These are phyloP conservation scores for Ctenomys sociabilis DNA, from an alignment of 2,113 vertebrate genomes.

Conservation along the genomic window DNA sequence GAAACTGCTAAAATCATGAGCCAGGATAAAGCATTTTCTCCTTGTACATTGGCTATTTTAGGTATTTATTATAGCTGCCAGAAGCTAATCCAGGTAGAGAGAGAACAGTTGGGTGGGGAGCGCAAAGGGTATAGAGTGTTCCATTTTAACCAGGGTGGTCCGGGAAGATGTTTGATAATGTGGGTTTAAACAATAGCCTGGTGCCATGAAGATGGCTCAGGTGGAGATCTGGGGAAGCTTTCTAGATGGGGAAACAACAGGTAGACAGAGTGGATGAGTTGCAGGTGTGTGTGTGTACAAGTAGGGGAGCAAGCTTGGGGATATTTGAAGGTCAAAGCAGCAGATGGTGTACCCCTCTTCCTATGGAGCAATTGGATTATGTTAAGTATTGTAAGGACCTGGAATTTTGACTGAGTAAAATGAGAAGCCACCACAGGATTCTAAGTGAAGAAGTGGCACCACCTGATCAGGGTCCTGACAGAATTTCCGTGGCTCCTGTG, in stretches of 20 bases:
- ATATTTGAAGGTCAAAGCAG: not conserved
- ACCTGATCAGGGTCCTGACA: not conserved
- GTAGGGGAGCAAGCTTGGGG: not conserved
- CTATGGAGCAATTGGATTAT: too few species aligned
- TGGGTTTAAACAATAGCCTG: not conserved
- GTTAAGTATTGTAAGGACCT: not conserved
- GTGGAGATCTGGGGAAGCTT: not conserved
- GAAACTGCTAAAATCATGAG: not conserved
- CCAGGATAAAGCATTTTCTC: not conserved
- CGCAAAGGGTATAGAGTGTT: not conserved
- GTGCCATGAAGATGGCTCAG: not conserved
- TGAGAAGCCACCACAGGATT: not conserved
- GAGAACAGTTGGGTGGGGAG: not conserved
- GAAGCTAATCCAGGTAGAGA: not conserved
- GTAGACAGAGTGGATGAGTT: not conserved
- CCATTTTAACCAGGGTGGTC: not conserved
- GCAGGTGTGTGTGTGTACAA: not conserved
- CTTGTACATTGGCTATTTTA: not conserved
- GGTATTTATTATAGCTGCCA: not conserved
- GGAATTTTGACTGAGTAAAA: not conserved
- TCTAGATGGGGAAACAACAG: not conserved
- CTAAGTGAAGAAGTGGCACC: not conserved
- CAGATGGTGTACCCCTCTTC: not conserved
- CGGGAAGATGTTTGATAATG: not conserved
- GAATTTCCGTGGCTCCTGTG: not conserved